Evolutionary conservation across 2,113 vertebrate genomes (phyloP).

Genomic region (Pygoscelis antarcticus): DNA sequence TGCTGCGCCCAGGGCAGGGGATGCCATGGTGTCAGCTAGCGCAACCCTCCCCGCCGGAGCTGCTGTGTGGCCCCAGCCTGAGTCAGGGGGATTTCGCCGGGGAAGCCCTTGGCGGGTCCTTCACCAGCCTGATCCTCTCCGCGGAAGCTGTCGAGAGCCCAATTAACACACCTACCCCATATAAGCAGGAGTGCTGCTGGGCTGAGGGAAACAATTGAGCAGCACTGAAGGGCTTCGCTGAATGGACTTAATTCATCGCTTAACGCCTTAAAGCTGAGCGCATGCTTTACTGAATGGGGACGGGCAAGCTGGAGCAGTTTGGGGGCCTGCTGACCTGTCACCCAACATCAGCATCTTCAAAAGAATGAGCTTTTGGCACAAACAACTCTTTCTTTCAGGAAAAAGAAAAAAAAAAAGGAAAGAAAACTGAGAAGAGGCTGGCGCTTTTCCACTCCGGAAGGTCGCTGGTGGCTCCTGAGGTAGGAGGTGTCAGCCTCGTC

Average conservation of each 20-base stretch:
- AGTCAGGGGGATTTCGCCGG: not conserved
- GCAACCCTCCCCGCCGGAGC: accelerated
- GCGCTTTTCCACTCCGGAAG: constrained; percentile 22
- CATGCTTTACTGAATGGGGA: not conserved
- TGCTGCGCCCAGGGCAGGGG: not conserved
- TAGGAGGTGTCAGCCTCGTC: not conserved
- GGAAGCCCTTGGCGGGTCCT: not conserved
- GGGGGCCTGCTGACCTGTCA: constrained; percentile 31
- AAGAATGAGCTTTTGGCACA: constrained; percentile 23
- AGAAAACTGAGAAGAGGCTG: not conserved
- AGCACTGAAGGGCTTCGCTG: not conserved
- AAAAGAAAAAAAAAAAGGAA: not conserved
- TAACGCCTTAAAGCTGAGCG: not conserved
- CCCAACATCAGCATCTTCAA: constrained; percentile 29
- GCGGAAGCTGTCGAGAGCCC: not conserved
- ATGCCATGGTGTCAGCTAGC: not conserved
- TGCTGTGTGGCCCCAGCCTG: not conserved
- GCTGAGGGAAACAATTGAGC: not conserved
- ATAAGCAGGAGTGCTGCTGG: not conserved
- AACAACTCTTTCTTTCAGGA: constrained; percentile 16
- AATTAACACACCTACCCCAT: not conserved
- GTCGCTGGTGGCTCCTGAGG: not conserved
- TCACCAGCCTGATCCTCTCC: not conserved
- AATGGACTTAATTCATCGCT: not conserved
- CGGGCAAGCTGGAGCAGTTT: not conserved